Evolutionary conservation across 1,140 invertebrate species (phyloP).

Genomic region (Drosophila rufa): DNA sequence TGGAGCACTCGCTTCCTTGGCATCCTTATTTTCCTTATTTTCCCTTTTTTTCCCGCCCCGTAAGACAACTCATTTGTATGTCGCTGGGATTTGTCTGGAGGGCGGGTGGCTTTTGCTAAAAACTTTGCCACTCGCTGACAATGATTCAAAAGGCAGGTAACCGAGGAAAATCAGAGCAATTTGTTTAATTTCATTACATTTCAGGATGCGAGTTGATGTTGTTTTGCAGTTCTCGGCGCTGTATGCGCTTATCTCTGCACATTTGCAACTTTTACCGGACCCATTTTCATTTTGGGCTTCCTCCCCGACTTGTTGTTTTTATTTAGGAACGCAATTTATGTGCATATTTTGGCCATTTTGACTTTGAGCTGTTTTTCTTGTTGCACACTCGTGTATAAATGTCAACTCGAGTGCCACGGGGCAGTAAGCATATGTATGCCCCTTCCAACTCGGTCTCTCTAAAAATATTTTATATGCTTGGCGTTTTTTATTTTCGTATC

Average conservation of each 20-base stretch:
- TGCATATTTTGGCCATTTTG: slow-evolving; percentile 74
- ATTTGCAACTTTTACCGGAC: slow-evolving; percentile 63
- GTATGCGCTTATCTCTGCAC: slow-evolving; percentile 66
- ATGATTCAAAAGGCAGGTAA: slow-evolving; percentile 51
- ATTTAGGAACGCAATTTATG: slow-evolving; percentile 67
- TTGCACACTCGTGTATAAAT: slow-evolving; percentile 56
- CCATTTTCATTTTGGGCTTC: slow-evolving; percentile 25
- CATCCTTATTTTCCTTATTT: slow-evolving; percentile 16
- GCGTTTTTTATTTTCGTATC: slow-evolving; percentile 33
- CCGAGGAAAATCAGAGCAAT: slow-evolving; percentile 61
- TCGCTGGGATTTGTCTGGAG: slow-evolving; percentile 58
- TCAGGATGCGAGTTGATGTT: slow-evolving; percentile 42
- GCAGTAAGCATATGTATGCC: slow-evolving; percentile 40
- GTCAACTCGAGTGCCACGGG: slow-evolving; percentile 45
- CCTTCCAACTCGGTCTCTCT: slow-evolving; percentile 12
- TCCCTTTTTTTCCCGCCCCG: slow-evolving; percentile 27
- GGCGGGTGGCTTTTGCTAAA: slow-evolving; percentile 6
- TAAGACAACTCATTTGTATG: slow-evolving; percentile 78
- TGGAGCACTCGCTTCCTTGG: slow-evolving; percentile 8
- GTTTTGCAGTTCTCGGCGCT: slow-evolving; percentile 31
- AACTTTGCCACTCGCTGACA: slow-evolving; percentile 65
- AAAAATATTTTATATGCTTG: slow-evolving; percentile 31
- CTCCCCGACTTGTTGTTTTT: slow-evolving; percentile 30
- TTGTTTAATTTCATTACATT: slow-evolving; percentile 76
- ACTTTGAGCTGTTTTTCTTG: slow-evolving; percentile 62